Evolutionary conservation across 1,140 invertebrate genomes (phyloP).

Genomic region (Triops cancriformis): DNA sequence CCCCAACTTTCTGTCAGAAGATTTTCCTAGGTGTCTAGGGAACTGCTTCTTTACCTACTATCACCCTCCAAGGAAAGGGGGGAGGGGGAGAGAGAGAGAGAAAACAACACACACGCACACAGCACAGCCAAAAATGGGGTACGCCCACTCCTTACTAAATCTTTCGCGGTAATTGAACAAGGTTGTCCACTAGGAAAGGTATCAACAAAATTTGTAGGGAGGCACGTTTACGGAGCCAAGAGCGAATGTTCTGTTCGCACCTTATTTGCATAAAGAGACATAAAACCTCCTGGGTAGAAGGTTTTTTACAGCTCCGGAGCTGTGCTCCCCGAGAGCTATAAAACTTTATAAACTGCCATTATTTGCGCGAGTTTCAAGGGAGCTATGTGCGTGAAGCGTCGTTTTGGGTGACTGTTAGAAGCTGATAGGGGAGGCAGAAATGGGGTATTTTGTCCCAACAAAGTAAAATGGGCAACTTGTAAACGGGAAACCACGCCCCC

Average conservation of each 20-base stretch:
- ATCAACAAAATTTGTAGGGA: too few relatives aligned
- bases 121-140: background rate
- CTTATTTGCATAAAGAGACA: background rate
- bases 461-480: conserved; percentile 6
- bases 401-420: conserved; percentile 5
- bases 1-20: background rate
- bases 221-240: too few relatives aligned
- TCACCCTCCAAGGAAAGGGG: background rate
- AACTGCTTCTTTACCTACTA: background rate
- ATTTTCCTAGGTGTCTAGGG: background rate
- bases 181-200: background rate
- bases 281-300: background rate
- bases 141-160: background rate
- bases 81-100: too few relatives aligned
- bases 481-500: background rate
- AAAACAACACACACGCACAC: too few relatives aligned
- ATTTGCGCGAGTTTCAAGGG: conserved; percentile 10
- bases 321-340: background rate
- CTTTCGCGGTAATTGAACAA: background rate
- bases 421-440: background rate
- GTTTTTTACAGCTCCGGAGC: background rate
- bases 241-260: background rate
- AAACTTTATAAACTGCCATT: conserved; percentile 11
- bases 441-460: background rate
- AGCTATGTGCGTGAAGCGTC: background rate